phyloP scores from a whole-genome alignment of 2,888 invertebrate genomes.

The Metopia argyrocephala region DNA sequence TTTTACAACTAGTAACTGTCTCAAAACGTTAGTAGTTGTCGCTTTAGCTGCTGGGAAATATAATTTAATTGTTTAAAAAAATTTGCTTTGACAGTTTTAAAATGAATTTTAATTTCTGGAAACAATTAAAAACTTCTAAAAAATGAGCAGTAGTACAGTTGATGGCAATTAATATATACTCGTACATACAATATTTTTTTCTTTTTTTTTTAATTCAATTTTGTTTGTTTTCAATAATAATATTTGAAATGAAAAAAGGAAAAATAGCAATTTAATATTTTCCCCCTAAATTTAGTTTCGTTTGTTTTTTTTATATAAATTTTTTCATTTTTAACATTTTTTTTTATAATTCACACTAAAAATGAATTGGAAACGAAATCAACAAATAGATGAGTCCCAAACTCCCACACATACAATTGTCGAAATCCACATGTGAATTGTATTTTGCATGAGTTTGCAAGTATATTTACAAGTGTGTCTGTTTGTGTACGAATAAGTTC shows the following conservation, averaged over 20 bases:
- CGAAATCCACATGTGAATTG: conserved; percentile 46
- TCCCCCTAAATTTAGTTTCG: conserved; percentile 11
- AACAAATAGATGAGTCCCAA: conserved; percentile 61
- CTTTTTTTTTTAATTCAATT: conserved; percentile 42
- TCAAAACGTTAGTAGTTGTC: too few species aligned
- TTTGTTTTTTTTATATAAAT: neutral
- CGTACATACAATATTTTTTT: conserved; percentile 17
- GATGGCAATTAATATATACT: conserved; percentile 39
- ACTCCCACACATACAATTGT: conserved; percentile 51
- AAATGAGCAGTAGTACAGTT: conserved; percentile 6
- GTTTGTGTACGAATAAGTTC: conserved; percentile 3
- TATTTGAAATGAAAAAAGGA: conserved; percentile 34
- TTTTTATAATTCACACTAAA: conserved; percentile 47
- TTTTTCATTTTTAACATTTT: neutral
- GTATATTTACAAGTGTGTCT: conserved; percentile 9
- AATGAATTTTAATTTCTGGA: neutral
- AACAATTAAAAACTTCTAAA: neutral
- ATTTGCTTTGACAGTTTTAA: neutral
- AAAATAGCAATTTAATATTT: conserved; percentile 19
- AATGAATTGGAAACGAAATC: conserved; percentile 62
- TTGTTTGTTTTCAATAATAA: conserved; percentile 62
- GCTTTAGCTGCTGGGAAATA: neutral
- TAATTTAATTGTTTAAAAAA: neutral
- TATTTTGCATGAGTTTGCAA: neutral
- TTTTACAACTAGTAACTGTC: too few species aligned